Evolutionary conservation across 2,888 invertebrate genomes (phyloP).

Genomic region (Teleiodes luculella): DNA sequence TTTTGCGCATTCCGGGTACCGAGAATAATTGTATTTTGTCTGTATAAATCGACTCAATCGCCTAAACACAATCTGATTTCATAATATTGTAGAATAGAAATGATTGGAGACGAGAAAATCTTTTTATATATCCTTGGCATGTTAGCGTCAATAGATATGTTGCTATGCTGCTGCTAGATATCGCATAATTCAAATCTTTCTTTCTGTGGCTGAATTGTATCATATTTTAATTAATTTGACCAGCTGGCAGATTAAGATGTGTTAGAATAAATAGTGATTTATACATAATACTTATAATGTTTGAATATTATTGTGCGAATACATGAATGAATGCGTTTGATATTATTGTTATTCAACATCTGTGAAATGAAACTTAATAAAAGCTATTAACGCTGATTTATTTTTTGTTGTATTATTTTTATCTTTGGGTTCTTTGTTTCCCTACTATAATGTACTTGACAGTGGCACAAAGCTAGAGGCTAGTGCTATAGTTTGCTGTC

Average conservation of each 20-base stretch:
- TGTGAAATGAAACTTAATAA: constrained; percentile 1
- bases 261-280: constrained; percentile 11
- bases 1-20: neutral
- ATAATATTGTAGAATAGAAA: neutral
- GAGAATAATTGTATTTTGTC: no score
- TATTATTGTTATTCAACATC: constrained; percentile 1
- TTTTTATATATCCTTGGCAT: no score
- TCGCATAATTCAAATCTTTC: neutral
- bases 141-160: no score
- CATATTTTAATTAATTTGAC: constrained; percentile 8
- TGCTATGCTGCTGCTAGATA: no score
- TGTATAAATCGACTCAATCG: neutral
- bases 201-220: neutral
- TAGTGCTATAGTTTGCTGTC: no score
- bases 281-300: constrained; percentile 4
- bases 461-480: no score
- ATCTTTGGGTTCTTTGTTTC: no score
- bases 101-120: no score
- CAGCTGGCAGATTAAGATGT: constrained; percentile 2
- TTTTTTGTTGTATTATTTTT: no score
- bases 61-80: neutral
- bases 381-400: no score
- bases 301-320: constrained; percentile 4
- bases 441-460: no score
- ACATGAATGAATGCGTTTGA: neutral